A percentile compares a stretch with the other conserved stretches of the same genome.
Conservation (phyloP, 2,797 vertebrate species). For the Hydrophis major region DNA sequence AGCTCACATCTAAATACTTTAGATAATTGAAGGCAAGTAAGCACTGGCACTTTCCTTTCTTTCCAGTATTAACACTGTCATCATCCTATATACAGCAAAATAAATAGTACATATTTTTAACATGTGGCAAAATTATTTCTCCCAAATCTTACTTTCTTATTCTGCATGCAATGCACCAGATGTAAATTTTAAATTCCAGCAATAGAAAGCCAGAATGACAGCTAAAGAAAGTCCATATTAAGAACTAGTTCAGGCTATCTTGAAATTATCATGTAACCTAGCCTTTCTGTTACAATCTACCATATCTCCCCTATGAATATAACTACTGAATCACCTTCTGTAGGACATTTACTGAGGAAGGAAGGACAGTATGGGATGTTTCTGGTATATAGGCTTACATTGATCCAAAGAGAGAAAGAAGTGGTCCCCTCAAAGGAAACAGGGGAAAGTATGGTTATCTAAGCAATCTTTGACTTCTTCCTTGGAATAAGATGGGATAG, state of each 20-base stretch:
- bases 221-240: background rate
- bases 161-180: slow-evolving; percentile 4
- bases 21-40: background rate
- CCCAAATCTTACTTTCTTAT: background rate
- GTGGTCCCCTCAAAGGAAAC: background rate
- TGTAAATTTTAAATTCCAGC: slow-evolving; percentile 7
- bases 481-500: background rate
- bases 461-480: background rate
- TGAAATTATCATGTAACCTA: background rate
- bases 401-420: background rate
- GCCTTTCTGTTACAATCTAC: background rate
- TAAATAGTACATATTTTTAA: background rate
- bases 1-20: background rate
- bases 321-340: background rate
- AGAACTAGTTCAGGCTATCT: background rate
- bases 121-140: background rate
- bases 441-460: background rate
- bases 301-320: background rate
- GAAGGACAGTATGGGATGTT: background rate
- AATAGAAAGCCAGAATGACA: slow-evolving; percentile 1
- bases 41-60: background rate
- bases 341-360: background rate
- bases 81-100: background rate
- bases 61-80: background rate
- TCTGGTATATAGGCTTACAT: background rate